phyloP scores from a whole-genome alignment of 2,888 invertebrate species.

The Epiblema foenella region DNA sequence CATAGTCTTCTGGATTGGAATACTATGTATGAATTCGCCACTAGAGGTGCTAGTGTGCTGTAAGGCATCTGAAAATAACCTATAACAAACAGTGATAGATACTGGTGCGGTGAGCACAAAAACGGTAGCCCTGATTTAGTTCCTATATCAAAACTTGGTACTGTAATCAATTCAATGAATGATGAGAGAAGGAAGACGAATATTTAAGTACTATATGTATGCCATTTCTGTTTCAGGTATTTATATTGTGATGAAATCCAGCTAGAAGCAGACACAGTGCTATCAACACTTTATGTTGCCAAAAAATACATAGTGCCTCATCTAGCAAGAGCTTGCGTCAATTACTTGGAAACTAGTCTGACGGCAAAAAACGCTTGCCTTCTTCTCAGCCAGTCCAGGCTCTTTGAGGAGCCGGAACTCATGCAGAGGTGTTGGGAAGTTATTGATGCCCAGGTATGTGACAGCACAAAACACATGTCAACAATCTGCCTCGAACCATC shows the following conservation, averaged over 20 bases:
- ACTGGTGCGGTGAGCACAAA: too few species aligned
- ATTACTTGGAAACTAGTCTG: conserved; percentile 97
- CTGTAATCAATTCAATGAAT: neutral
- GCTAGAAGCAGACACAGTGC: conserved; percentile 96
- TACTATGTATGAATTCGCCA: too few species aligned
- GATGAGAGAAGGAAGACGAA: neutral
- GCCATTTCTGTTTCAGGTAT: conserved; percentile 87
- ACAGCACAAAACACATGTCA: conserved; percentile 81
- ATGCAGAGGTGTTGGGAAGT: conserved; percentile 99
- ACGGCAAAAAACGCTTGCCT: conserved; percentile 98
- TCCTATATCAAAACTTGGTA: neutral
- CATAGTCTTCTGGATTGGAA: neutral
- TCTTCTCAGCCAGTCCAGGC: conserved; percentile 95
- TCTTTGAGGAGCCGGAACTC: conserved; percentile 98
- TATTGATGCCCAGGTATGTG: conserved; percentile 96
- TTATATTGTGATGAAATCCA: conserved; percentile 98
- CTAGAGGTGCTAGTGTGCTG: too few species aligned
- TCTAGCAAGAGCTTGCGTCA: conserved; percentile 96
- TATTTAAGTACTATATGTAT: neutral
- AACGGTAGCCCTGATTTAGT: too few species aligned
- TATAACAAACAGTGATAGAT: too few species aligned
- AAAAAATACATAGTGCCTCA: conserved; percentile 99
- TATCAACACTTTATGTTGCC: conserved; percentile 97
- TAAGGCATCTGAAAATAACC: too few species aligned
- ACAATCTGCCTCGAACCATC: conserved; percentile 73